A percentile compares a stretch with the other conserved stretches of the same genome.
phyloP scores from a whole-genome alignment of 2,888 invertebrate species.

The Apotomis betuletana region DNA sequence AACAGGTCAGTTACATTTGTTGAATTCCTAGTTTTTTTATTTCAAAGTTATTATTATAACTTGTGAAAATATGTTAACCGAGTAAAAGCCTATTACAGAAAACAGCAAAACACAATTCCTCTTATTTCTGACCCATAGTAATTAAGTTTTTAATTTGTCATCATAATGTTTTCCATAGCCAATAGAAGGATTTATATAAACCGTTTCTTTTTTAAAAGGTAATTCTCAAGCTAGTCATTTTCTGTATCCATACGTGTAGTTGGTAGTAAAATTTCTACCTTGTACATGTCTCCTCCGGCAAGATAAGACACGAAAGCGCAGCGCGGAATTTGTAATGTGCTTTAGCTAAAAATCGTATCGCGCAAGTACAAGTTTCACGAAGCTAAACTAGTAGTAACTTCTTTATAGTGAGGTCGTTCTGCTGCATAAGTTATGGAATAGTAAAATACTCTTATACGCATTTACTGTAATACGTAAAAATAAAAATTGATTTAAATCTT shows the following conservation, averaged over 20 bases:
- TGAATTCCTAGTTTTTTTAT: too few relatives aligned
- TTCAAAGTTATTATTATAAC: too few relatives aligned
- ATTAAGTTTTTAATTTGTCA: too few relatives aligned
- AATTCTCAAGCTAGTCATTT: not conserved
- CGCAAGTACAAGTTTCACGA: slow-evolving; percentile 1
- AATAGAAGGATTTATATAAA: too few relatives aligned
- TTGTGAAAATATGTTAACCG: too few relatives aligned
- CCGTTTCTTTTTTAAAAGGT: too few relatives aligned
- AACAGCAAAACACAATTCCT: too few relatives aligned
- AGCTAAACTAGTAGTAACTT: not conserved
- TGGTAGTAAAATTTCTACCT: slow-evolving; percentile 37
- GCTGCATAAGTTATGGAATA: not conserved
- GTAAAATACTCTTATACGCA: not conserved
- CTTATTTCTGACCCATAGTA: too few relatives aligned
- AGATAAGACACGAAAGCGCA: slow-evolving; percentile 39
- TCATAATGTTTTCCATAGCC: too few relatives aligned
- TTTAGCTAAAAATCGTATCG: slow-evolving; percentile 22
- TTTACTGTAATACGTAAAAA: not conserved
- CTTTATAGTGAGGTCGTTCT: not conserved
- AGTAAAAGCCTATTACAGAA: too few relatives aligned
- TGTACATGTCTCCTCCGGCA: slow-evolving; percentile 24
- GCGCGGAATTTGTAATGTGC: slow-evolving; percentile 37
- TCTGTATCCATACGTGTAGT: slow-evolving; percentile 11
- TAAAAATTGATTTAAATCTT: not conserved
- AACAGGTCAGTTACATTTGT: too few relatives aligned